Evolutionary conservation across 2,888 invertebrate genomes (phyloP).

Genomic region (Cryptocheilus praepositus): DNA sequence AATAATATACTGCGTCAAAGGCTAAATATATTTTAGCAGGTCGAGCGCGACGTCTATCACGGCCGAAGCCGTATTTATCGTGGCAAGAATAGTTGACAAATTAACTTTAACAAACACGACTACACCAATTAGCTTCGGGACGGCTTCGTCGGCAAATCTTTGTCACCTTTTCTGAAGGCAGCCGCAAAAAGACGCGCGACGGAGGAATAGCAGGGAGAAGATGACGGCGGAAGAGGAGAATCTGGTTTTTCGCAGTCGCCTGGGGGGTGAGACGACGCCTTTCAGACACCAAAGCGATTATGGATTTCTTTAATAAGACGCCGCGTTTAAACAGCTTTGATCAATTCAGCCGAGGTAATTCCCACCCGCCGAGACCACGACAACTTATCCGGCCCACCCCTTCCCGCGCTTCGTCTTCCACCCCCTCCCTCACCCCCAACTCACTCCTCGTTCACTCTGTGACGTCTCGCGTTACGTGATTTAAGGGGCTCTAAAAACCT

Average conservation of each 20-base stretch:
- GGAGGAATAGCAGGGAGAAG: slow-evolving; percentile 14
- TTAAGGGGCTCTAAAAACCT: slow-evolving; percentile 71
- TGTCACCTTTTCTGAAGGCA: background rate
- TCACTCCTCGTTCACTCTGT: slow-evolving; percentile 56
- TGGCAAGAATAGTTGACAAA: slow-evolving; percentile 11
- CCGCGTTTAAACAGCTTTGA: slow-evolving; percentile 72
- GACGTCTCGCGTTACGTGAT: slow-evolving; percentile 67
- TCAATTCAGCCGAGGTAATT: slow-evolving; percentile 69
- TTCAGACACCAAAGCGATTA: slow-evolving; percentile 64
- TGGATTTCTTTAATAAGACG: slow-evolving; percentile 72
- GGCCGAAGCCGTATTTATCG: too few species aligned
- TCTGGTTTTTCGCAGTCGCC: slow-evolving; percentile 45
- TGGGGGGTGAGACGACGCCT: slow-evolving; percentile 39
- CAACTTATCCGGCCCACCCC: slow-evolving; percentile 27
- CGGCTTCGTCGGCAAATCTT: background rate
- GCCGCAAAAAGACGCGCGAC: slow-evolving; percentile 1
- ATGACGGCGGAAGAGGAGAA: slow-evolving; percentile 34
- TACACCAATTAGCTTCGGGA: background rate
- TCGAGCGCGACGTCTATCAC: too few species aligned
- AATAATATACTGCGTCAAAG: too few species aligned
- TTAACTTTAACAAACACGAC: background rate
- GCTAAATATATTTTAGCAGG: too few species aligned
- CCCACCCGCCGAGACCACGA: slow-evolving; percentile 62
- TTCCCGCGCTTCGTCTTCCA: slow-evolving; percentile 5
- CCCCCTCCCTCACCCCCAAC: slow-evolving; percentile 17